A percentile compares a stretch with the other conserved stretches of the same genome.
Conservation (phyloP, 2,888 invertebrate species). For the Pelosia muscerda region DNA sequence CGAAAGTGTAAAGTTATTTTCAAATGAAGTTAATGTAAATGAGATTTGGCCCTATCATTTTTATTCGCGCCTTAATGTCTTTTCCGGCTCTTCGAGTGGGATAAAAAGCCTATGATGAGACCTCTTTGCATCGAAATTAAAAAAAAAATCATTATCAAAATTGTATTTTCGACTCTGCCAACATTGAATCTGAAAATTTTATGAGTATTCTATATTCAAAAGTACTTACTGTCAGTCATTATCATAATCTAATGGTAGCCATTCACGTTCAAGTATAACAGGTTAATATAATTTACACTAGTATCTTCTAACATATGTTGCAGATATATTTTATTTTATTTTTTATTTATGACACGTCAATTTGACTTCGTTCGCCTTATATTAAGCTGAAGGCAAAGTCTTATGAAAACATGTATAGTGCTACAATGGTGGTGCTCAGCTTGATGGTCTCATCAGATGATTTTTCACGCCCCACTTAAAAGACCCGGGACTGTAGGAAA, state of each 20-base stretch:
- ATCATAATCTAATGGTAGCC: neutral
- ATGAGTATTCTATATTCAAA: neutral
- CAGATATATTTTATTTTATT: no score
- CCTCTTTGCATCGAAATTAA: conserved; percentile 14
- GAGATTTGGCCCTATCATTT: conserved; percentile 41
- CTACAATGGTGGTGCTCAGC: no score
- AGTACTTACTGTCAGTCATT: neutral
- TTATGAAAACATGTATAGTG: no score
- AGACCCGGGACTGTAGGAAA: no score
- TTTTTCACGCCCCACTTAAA: no score
- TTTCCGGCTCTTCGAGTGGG: conserved; percentile 23
- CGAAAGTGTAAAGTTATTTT: conserved; percentile 39
- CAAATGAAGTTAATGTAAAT: conserved; percentile 47
- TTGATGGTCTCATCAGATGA: no score
- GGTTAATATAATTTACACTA: no score
- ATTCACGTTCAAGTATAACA: no score
- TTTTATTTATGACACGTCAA: no score
- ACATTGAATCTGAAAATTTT: neutral
- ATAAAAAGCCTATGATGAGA: conserved; percentile 26
- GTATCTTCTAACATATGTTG: no score
- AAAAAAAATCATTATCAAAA: neutral
- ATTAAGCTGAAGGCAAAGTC: no score
- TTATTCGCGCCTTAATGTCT: conserved; percentile 43
- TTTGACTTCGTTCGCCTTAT: no score
- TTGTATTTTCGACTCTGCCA: neutral